Conservation (phyloP, 2,113 vertebrate species). For the Lota lota region DNA sequence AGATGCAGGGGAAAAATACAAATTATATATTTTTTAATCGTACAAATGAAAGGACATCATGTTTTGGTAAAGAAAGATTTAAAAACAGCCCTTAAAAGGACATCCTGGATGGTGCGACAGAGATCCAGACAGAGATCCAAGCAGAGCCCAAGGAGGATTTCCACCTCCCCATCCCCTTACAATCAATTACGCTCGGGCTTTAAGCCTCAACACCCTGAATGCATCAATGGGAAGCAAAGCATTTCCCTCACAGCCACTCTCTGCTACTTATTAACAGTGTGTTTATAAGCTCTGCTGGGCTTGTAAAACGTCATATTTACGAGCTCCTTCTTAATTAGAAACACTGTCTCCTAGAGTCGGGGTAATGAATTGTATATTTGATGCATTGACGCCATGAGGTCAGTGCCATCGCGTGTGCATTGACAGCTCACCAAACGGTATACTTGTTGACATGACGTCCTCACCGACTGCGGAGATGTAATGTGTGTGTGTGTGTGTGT, state of each 20-base stretch:
- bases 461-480: slow-evolving; percentile 37
- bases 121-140: no score
- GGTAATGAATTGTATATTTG: slow-evolving; percentile 76
- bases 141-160: no score
- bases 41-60: no score
- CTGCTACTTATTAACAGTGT: slow-evolving; percentile 57
- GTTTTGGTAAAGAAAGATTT: no score
- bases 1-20: no score
- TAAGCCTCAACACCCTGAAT: slow-evolving; percentile 15
- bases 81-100: no score
- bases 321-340: slow-evolving; percentile 83
- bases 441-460: slow-evolving; percentile 43
- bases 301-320: slow-evolving; percentile 80
- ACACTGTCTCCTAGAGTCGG: slow-evolving; percentile 74
- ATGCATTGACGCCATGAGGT: slow-evolving; percentile 56
- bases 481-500: neutral
- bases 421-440: slow-evolving; percentile 43
- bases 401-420: slow-evolving; percentile 48
- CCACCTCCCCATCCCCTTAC: no score
- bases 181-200: slow-evolving; percentile 23
- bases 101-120: no score
- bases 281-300: slow-evolving; percentile 67
- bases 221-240: slow-evolving; percentile 44
- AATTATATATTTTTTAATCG: no score
- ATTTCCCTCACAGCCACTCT: slow-evolving; percentile 52